These are phyloP conservation scores for Sebastes schlegelii DNA, from an alignment of 2,113 vertebrate genomes.

Conservation along the genomic window DNA sequence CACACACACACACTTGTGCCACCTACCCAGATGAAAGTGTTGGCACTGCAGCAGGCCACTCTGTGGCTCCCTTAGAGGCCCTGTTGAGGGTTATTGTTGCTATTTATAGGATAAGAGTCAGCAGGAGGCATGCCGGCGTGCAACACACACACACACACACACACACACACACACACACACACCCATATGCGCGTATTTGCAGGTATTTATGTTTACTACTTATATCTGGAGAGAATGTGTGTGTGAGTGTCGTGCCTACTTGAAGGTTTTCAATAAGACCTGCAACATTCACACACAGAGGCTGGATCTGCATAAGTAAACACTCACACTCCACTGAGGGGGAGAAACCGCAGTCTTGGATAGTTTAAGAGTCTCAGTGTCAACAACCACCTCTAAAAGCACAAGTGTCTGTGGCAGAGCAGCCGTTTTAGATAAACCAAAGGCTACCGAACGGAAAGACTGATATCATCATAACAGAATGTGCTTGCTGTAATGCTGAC, in stretches of 20 bases:
- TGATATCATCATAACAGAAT: slow-evolving; percentile 67
- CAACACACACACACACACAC: no score
- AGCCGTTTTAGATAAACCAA: slow-evolving; percentile 55
- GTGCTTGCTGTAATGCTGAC: slow-evolving; percentile 35
- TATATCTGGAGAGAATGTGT: background rate
- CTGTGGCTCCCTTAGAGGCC: slow-evolving; percentile 36
- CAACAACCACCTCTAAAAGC: slow-evolving; percentile 65
- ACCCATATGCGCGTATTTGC: background rate
- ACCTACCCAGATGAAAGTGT: slow-evolving; percentile 76
- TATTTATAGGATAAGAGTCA: slow-evolving; percentile 63
- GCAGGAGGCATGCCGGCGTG: slow-evolving; percentile 37
- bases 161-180: background rate
- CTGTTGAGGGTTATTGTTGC: slow-evolving; percentile 62
- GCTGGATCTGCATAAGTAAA: background rate
- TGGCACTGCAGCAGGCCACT: slow-evolving; percentile 55
- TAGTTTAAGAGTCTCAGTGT: slow-evolving; percentile 62
- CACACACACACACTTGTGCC: slow-evolving; percentile 41
- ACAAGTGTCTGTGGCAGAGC: slow-evolving; percentile 63
- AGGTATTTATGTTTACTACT: slow-evolving; percentile 9
- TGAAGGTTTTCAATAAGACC: background rate
- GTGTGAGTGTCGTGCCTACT: background rate
- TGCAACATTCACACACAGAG: background rate
- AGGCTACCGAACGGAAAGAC: slow-evolving; percentile 62
- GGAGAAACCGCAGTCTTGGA: slow-evolving; percentile 43
- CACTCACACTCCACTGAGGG: slow-evolving; percentile 17